Percentiles rank a stretch among this genome's conserved stretches.
Conservation (phyloP, 2,888 invertebrate species). For the Acrobasis consociella region DNA sequence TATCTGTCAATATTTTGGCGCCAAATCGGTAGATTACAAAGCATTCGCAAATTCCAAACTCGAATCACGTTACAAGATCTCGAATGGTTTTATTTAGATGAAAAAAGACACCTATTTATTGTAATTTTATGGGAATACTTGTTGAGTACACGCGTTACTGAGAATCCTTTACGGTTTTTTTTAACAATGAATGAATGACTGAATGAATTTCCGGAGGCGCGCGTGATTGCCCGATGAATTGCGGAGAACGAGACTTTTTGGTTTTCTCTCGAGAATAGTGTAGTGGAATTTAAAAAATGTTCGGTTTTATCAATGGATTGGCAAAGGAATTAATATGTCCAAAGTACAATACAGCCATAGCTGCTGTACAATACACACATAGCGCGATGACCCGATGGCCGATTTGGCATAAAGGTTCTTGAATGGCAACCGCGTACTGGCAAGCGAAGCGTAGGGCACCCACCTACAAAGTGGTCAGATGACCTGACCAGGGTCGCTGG, state of each 20-base stretch:
- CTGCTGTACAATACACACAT: no score
- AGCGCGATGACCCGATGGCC: no score
- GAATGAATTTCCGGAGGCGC: conserved; percentile 25
- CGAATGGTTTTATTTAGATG: not conserved
- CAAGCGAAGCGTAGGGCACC: no score
- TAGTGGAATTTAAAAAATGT: conserved; percentile 8
- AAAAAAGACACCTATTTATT: conserved; percentile 17
- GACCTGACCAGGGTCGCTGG: no score
- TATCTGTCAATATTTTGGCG: conserved; percentile 23
- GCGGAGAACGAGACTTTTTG: not conserved
- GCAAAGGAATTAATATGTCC: not conserved
- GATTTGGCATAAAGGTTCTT: no score
- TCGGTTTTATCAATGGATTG: not conserved
- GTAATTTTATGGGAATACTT: conserved; percentile 18
- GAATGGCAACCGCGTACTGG: no score
- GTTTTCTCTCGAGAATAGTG: conserved; percentile 8
- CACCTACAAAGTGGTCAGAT: no score
- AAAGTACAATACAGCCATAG: not conserved
- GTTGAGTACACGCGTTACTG: conserved; percentile 11
- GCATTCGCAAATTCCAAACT: conserved; percentile 13
- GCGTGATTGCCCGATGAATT: conserved; percentile 31
- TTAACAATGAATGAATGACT: conserved; percentile 17
- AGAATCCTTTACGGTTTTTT: conserved; percentile 22
- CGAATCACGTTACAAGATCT: conserved; percentile 20
- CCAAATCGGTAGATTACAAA: conserved; percentile 15